Base-by-base conservation (phyloP, 2,113 vertebrate genomes). In the Mus pahari region DNA sequence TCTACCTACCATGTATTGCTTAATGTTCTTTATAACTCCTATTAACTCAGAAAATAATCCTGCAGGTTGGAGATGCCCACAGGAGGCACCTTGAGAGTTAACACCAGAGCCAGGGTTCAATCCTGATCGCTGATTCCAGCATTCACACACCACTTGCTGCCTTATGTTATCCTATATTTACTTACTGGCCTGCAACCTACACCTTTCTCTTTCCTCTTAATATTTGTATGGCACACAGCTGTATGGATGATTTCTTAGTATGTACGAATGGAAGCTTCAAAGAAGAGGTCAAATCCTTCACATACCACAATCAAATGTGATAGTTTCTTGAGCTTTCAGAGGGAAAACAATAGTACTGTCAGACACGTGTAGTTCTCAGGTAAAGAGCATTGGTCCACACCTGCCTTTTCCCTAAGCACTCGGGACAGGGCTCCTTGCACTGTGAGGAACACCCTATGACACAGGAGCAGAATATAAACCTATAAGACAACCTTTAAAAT, bases 191-290 rank as follows among this genome's bases (percentile, higher is more conserved):
- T 84, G 55, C 90, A 53, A 75, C 58, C 55, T 10, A 20, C 5
- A 88, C 13, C 19, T 91, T 86, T 89, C 64, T 48, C 55, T 48
- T 87, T 66, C 86, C 92, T 70, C 71, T 94, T 90, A 73, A 71
- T 42, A 39, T 45, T 42, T 78, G 39, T 39, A 81, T 53, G 71
- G 58, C 26, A 74, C 75, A 16, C 60, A 93, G 88, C 66, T 26
- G 58, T 70, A 62, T 19, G 8, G 48, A 68, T 70, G 9, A 73
- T 42, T 95, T 92, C 33, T 90, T 39, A 82, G 60, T 13, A 58
- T 10, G 22, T 7, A 74, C 68, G 53, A 94, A 17, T 36, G 19
- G 48, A 93, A 83, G 88, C 24, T 28, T 93, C 91, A 39, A 62
- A 75, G 87, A 75, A 81, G 1, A 26, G 6, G 14, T 74, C 9